Percentiles rank a stretch among this genome's conserved stretches.
Evolutionary conservation across 2,113 vertebrate genomes (phyloP).

Genomic region (Danionella cerebrum): DNA sequence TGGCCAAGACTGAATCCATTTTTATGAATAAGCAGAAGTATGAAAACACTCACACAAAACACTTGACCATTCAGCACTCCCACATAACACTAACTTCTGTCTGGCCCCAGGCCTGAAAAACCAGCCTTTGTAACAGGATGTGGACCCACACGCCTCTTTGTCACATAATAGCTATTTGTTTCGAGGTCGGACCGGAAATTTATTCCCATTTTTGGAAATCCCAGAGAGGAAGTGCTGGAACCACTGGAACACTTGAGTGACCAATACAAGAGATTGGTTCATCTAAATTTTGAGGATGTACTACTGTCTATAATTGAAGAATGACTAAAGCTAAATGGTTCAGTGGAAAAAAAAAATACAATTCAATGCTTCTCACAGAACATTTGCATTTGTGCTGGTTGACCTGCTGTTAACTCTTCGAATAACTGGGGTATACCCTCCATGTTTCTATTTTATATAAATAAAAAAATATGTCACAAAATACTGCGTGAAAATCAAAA

Average conservation of each 20-base stretch:
- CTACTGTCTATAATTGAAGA: neutral
- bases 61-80: constrained; percentile 55
- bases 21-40: constrained; percentile 47
- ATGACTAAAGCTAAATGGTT: neutral
- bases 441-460: constrained; percentile 44
- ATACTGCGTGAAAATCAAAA: no score
- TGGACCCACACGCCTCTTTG: constrained; percentile 53
- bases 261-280: constrained; percentile 27
- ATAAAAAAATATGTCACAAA: no score
- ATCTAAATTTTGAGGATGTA: neutral
- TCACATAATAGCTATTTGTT: constrained; percentile 66
- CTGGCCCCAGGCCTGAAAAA: constrained; percentile 63
- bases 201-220: constrained; percentile 64
- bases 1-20: neutral
- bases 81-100: constrained; percentile 66
- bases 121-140: constrained; percentile 64
- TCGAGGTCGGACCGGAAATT: constrained; percentile 52
- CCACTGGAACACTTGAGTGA: constrained; percentile 47
- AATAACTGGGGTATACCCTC: constrained; percentile 47
- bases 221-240: constrained; percentile 50
- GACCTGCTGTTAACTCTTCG: constrained; percentile 54
- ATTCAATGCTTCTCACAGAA: neutral
- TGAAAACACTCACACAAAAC: constrained; percentile 43
- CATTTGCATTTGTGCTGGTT: constrained; percentile 42
- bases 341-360: neutral